These are phyloP conservation scores for Eptesicus fuscus DNA, from an alignment of 2,113 vertebrate genomes.

Conservation along the genomic window DNA sequence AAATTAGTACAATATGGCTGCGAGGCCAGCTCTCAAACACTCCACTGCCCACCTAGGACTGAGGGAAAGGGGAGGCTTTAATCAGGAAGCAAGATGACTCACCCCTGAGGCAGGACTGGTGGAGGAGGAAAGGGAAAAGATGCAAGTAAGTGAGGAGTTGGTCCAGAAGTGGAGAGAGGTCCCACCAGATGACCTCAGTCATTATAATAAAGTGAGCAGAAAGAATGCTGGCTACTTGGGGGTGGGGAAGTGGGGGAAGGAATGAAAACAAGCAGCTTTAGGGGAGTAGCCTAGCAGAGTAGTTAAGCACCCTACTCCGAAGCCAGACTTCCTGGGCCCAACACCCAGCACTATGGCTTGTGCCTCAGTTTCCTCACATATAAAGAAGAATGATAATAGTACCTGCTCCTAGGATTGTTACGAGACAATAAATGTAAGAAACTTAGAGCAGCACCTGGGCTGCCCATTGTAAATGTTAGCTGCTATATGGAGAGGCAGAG, in stretches of 20 bases:
- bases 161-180: not conserved
- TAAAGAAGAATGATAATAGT: not conserved
- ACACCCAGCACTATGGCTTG: not conserved
- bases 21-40: not conserved
- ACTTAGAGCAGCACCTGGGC: slow-evolving; percentile 46
- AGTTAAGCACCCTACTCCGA: not conserved
- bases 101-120: not conserved
- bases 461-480: slow-evolving; percentile 24
- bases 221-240: not conserved
- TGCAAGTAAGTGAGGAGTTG: not conserved
- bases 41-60: not conserved
- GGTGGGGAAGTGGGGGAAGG: not conserved
- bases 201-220: not conserved
- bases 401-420: not conserved
- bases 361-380: slow-evolving; percentile 2
- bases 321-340: not conserved
- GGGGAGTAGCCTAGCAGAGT: not conserved
- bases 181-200: not conserved
- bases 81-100: not conserved
- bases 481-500: not conserved
- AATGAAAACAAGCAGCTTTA: not conserved
- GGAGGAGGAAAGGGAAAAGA: not conserved
- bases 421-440: not conserved
- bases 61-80: no score
- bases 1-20: not conserved